Base-by-base conservation (phyloP, 2,797 vertebrate genomes). In the Phoeniculus purpureus region DNA sequence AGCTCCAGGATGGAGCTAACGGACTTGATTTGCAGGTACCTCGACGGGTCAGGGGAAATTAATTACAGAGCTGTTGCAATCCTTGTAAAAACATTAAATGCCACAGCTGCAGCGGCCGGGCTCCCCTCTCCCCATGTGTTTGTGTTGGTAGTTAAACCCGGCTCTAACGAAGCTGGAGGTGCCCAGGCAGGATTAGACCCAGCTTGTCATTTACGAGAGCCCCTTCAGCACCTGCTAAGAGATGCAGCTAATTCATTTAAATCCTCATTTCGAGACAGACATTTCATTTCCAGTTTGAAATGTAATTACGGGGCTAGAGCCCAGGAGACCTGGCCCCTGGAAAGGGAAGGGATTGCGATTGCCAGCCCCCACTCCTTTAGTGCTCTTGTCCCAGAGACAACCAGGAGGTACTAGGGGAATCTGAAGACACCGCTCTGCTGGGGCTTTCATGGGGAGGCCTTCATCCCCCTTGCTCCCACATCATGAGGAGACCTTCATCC, bases 281-380 rank as follows among this genome's bases (percentile, higher is more conserved):
- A 87, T 95, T 97, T 96, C 81, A 96, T 94, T 96, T 97, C 93
- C 87, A 93, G 82, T 95, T 94, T 71, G 84, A 93, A 95, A 93
- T 5, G 0, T 94, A 97, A 96, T 97, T 96, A 95, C 93, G 94
- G 86, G 96, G 93, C 89, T 89, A 75, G 75, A 87, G 81, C 94
- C 91, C 96, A 94, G 73, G 87, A 92, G 93, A 89, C 54, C 26
- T 10, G n/a, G 34, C 48, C 70, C 71, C 76, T 89, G 84, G 32
- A 48, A 81, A 83, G 70, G 25, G 51, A 94, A 95, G 77, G 22
- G 59, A 92, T 60, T 62, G 84, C 20, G 48, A 65, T 83, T 95
- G 62, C 64, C 90, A 90, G 56, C 17, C 66, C 29, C 8, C 11
- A 43, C 32, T n/a, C n/a, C n/a, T 78, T 85, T 12, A 55, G 48